A percentile compares a stretch with the other conserved stretches of the same genome.
Conservation (phyloP, 1,140 invertebrate genomes). For the Zaprionus camerounensis region DNA sequence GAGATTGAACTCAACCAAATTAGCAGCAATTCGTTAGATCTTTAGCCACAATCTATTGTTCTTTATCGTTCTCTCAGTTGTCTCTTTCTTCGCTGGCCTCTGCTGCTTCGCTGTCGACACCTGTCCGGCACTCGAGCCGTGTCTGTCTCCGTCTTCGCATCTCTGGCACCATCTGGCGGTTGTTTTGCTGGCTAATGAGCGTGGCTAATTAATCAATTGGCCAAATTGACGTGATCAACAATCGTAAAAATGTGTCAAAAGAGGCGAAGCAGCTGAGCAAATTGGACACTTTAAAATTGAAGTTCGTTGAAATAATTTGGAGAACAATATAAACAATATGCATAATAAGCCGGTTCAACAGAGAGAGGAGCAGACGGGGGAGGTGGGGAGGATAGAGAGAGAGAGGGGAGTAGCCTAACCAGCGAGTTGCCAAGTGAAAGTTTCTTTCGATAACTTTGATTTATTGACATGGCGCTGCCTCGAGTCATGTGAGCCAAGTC, state of each 20-base stretch:
- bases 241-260: not conserved
- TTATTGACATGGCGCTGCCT: conserved; percentile 26
- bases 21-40: conserved; percentile 33
- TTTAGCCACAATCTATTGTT: conserved; percentile 14
- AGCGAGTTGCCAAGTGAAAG: conserved; percentile 32
- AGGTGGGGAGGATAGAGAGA: not conserved
- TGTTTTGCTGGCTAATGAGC: conserved; percentile 13
- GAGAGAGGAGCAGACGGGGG: not conserved
- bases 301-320: conserved; percentile 4
- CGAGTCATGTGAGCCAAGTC: conserved; percentile 27
- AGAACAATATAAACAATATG: conserved; percentile 4
- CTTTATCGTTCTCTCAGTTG: not conserved
- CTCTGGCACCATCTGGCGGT: not conserved
- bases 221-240: conserved; percentile 16
- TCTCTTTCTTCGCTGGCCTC: not conserved
- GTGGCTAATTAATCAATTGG: conserved; percentile 40
- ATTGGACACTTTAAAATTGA: not conserved
- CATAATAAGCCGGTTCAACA: not conserved
- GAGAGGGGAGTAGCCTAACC: not conserved
- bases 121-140: conserved; percentile 11
- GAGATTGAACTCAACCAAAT: conserved; percentile 26
- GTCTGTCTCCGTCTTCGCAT: not conserved
- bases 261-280: not conserved
- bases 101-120: conserved; percentile 47
- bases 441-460: conserved; percentile 31